phyloP scores from a whole-genome alignment of 2,888 invertebrate species.

The Morinoia aosen region DNA sequence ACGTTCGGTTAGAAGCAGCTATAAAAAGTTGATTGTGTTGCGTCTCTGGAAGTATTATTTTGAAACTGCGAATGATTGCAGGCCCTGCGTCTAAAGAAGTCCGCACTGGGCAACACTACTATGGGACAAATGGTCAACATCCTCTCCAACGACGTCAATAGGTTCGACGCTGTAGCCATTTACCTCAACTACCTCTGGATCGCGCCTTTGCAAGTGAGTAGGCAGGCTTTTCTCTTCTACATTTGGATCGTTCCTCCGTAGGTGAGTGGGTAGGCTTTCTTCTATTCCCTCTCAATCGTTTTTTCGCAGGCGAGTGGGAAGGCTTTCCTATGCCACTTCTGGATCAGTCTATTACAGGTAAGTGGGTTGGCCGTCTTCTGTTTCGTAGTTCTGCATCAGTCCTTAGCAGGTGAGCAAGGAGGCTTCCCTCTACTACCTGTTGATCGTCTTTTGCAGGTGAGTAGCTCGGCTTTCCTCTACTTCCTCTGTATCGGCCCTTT shows the following conservation, averaged over 20 bases:
- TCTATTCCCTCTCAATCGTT: no score
- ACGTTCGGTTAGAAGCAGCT: no score
- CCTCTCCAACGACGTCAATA: slow-evolving; percentile 94
- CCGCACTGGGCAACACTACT: slow-evolving; percentile 87
- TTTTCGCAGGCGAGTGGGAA: no score
- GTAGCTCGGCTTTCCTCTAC: slow-evolving; percentile 71
- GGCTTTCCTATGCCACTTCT: background rate
- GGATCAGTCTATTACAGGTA: background rate
- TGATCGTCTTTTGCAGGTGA: background rate
- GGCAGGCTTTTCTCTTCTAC: no score
- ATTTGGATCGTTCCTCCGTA: no score
- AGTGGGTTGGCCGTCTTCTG: background rate
- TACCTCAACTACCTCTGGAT: slow-evolving; percentile 91
- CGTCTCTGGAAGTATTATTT: no score
- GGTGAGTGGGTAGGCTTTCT: no score
- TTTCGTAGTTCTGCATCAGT: no score
- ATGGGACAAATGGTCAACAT: slow-evolving; percentile 94
- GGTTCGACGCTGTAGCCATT: slow-evolving; percentile 80
- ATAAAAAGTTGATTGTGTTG: no score
- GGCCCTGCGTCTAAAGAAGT: slow-evolving; percentile 83
- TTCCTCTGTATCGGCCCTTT: background rate
- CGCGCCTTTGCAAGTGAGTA: slow-evolving; percentile 61
- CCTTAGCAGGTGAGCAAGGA: background rate
- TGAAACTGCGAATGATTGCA: slow-evolving; percentile 70
- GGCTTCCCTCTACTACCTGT: no score